phyloP scores from a whole-genome alignment of 30 jellyfish, hydroid and myxozoan genomes.

The Sanderia malayensis region DNA sequence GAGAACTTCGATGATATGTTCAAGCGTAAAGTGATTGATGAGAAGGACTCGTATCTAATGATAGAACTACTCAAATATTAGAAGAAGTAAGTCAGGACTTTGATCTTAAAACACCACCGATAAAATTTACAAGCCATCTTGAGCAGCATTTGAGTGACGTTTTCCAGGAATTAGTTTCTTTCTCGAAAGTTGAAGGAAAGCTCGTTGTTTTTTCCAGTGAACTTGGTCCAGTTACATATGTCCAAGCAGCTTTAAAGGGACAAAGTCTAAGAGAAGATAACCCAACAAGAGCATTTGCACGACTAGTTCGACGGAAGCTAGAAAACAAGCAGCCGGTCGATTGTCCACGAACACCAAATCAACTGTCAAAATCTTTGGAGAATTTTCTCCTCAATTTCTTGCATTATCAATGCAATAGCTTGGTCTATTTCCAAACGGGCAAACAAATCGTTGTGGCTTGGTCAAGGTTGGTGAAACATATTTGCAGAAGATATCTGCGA shows the following conservation, averaged over 20 bases:
- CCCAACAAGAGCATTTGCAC: slow-evolving; percentile 30
- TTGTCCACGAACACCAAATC: slow-evolving; percentile 28
- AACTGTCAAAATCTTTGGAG: slow-evolving; percentile 35
- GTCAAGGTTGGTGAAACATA: too few species aligned
- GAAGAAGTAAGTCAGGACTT: slow-evolving; percentile 10
- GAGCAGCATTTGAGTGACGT: background rate
- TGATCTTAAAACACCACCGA: slow-evolving; percentile 1
- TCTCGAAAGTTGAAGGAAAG: slow-evolving; percentile 17
- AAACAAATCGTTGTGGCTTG: too few species aligned
- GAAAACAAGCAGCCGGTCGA: slow-evolving; percentile 19
- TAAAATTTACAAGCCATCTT: background rate
- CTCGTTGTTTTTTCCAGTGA: slow-evolving; percentile 27
- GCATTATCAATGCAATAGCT: slow-evolving; percentile 24
- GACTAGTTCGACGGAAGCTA: slow-evolving; percentile 20
- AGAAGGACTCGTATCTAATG: slow-evolving; percentile 10
- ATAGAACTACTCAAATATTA: slow-evolving; percentile 18
- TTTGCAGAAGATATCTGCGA: too few species aligned
- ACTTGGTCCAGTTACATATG: slow-evolving; percentile 27
- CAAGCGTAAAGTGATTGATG: slow-evolving; percentile 14
- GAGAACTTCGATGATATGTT: slow-evolving; percentile 21
- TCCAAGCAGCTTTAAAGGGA: slow-evolving; percentile 34
- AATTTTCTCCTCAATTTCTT: slow-evolving; percentile 6
- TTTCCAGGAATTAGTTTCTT: slow-evolving; percentile 8
- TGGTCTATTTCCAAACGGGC: slow-evolving; percentile 20
- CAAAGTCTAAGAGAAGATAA: slow-evolving; percentile 31